Evolutionary conservation across 2,113 vertebrate genomes (phyloP), one percentile per base, ranked within the genome.

Genomic region (Passer domesticus): DNA sequence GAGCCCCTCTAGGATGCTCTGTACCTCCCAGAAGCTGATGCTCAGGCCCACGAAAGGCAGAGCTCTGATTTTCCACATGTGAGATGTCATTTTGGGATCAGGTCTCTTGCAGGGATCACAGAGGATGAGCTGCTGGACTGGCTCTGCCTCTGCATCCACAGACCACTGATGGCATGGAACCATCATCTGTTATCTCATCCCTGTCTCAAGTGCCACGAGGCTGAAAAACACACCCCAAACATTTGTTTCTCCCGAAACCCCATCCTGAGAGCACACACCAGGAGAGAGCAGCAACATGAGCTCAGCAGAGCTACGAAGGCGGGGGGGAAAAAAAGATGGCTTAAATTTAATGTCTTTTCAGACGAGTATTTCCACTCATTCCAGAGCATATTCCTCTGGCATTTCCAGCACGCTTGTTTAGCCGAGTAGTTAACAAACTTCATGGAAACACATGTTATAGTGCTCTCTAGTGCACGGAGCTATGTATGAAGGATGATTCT

Each of bases 401-500:
- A 89, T 83, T 95, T 90, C 76, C 83, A 92, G 41, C 22, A 4
- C 7, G 33, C 47, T 56, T 37, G 60, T 77, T 90, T 52, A 94
- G 77, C 63, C 1, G 67, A 90, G 80, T 18, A 90, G 82, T 82
- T 91, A 89, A 88, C 85, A 92, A 69, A 60, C 73, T 88, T 64
- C 88, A 64, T 62, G 21, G 72, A 91, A 83, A 92, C 83, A 76
- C 41, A 80, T 52, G 66, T 82, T 81, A 76, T 55, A 55, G 60
- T 77, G 83, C 85, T 95, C 62, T 50, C 41, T 95, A 96, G 94
- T 94, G 96, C 94, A 93, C 70, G 3, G 86, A 76, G 79, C 80
- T 79, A 66, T 59, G 86, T 94, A 88, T 69, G 89, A 90, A 89
- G 87, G 92, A 83, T 78, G 78, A 75, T 60, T 75, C 91, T 92